Conservation (phyloP, 1,140 invertebrate genomes). For the Araneus ventricosus region DNA sequence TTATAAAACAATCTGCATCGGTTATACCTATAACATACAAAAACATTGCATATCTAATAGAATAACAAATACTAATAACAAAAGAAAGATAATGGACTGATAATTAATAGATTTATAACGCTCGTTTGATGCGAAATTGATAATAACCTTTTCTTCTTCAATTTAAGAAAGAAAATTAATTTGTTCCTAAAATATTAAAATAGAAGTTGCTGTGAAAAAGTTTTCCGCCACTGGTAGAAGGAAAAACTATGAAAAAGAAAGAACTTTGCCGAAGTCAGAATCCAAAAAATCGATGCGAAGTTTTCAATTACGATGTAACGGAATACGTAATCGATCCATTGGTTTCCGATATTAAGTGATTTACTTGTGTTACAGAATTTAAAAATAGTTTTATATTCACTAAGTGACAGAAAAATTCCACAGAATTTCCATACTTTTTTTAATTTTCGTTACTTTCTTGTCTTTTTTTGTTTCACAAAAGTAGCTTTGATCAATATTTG, state of each 20-base stretch:
- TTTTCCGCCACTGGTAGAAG: not conserved
- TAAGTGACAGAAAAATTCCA: not conserved
- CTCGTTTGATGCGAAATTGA: too few species aligned
- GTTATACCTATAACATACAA: too few species aligned
- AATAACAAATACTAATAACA: too few species aligned
- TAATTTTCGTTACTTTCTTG: not conserved
- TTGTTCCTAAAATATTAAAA: not conserved
- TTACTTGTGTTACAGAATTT: not conserved
- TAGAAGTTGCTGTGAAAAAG: not conserved
- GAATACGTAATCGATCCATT: not conserved
- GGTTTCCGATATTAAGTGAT: slow-evolving; percentile 19
- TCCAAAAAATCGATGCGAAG: not conserved
- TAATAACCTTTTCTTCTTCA: too few species aligned
- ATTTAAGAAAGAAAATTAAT: too few species aligned
- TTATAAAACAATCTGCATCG: too few species aligned
- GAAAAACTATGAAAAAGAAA: not conserved
- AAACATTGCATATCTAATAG: too few species aligned
- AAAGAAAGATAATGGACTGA: too few species aligned
- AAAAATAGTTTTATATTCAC: not conserved
- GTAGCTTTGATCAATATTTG: not conserved
- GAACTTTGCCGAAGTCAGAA: not conserved
- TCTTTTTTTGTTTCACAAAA: not conserved
- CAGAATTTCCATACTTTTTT: not conserved
- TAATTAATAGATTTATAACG: too few species aligned
- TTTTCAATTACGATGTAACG: not conserved